phyloP scores from a whole-genome alignment of 1,140 invertebrate genomes.

The Micrasema longulum region DNA sequence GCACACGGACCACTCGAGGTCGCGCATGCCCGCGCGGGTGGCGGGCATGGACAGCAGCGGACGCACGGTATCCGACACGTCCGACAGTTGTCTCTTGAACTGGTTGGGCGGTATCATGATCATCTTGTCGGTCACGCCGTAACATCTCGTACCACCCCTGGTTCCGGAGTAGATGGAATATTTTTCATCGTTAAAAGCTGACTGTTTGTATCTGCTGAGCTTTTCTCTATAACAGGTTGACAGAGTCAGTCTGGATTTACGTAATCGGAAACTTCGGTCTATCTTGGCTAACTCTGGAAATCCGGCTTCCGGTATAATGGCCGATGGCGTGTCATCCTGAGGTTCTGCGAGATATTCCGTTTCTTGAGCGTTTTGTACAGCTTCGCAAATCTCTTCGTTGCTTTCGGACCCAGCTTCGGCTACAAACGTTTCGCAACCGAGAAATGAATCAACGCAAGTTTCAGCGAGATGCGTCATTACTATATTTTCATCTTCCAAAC shows the following conservation, averaged over 20 bases:
- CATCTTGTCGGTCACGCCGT: slow-evolving; percentile 12
- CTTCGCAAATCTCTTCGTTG: slow-evolving; percentile 5
- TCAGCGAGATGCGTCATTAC: neutral
- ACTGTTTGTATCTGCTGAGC: slow-evolving; percentile 10
- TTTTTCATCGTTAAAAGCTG: slow-evolving; percentile 11
- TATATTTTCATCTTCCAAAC: slow-evolving; percentile 9
- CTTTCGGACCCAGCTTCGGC: slow-evolving; percentile 2
- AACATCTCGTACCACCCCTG: neutral
- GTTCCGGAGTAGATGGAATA: slow-evolving; percentile 32
- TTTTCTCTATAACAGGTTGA: slow-evolving; percentile 12
- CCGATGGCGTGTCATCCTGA: neutral
- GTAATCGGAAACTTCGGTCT: slow-evolving; percentile 1
- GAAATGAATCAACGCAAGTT: slow-evolving; percentile 11
- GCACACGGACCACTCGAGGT: neutral
- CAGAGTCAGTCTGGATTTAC: slow-evolving; percentile 7
- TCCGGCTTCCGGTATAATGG: neutral
- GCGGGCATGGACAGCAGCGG: slow-evolving; percentile 12
- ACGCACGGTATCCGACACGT: slow-evolving; percentile 29
- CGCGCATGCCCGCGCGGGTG: slow-evolving; percentile 12
- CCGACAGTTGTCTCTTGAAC: slow-evolving; percentile 34
- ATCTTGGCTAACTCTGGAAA: slow-evolving; percentile 1
- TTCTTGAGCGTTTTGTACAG: slow-evolving; percentile 4
- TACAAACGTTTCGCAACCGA: neutral
- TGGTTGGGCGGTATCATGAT: slow-evolving; percentile 36
- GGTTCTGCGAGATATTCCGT: slow-evolving; percentile 1